Evolutionary conservation across 2,888 invertebrate genomes (phyloP).

Genomic region (Synanthedon myopaeformis): DNA sequence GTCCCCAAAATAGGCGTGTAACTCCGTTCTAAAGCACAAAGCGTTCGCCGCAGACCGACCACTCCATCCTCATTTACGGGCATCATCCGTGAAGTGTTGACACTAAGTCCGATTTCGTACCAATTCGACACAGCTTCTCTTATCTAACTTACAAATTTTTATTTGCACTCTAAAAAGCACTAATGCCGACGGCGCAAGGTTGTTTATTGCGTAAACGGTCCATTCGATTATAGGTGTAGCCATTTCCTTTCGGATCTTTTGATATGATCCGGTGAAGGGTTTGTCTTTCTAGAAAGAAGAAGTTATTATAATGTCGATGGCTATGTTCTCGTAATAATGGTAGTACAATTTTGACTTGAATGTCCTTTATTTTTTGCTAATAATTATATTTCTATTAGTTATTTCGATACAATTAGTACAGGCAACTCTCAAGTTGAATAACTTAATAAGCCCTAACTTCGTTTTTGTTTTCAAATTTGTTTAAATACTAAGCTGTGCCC

Average conservation of each 20-base stretch:
- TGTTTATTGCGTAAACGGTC: conserved; percentile 10
- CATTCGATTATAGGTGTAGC: conserved; percentile 1
- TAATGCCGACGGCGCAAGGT: conserved; percentile 15
- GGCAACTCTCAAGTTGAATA: too few species aligned
- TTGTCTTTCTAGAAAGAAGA: conserved; percentile 5
- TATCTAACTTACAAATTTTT: conserved; percentile 30
- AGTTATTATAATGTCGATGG: conserved; percentile 10
- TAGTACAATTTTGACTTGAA: not conserved
- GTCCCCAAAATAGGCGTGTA: conserved; percentile 13
- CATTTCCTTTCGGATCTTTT: conserved; percentile 28
- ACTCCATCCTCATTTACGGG: conserved; percentile 29
- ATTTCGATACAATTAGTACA: too few species aligned
- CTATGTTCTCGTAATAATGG: not conserved
- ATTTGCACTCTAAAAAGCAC: conserved; percentile 4
- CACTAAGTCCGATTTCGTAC: conserved; percentile 63
- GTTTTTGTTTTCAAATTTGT: too few species aligned
- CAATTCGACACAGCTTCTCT: conserved; percentile 49
- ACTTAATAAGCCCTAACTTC: too few species aligned
- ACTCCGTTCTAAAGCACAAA: conserved; percentile 41
- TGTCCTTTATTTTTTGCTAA: too few species aligned
- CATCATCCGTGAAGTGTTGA: conserved; percentile 58
- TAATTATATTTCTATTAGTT: too few species aligned
- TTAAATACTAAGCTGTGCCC: too few species aligned
- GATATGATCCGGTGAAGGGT: conserved; percentile 16
- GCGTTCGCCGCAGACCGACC: conserved; percentile 18